Base-by-base conservation (phyloP, 2,797 vertebrate genomes). In the Chelon auratus region DNA sequence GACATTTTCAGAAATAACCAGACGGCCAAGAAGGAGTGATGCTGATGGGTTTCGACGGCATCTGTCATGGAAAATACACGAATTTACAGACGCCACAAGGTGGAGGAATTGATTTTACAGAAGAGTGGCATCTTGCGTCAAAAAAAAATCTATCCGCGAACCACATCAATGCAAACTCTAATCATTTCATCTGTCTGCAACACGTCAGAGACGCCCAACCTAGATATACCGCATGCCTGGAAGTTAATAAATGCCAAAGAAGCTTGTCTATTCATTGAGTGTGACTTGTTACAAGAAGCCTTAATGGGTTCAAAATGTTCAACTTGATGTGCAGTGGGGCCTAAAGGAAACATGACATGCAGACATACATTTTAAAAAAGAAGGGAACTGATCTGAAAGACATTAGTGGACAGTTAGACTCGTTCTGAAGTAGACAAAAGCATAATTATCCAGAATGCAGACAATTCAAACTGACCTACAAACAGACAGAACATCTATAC, bases 1-100 rank as follows among this genome's bases (percentile, higher is more conserved):
- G 72, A 9, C 52, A 52, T 51, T 64, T 56, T 47, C 39, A 33
- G 17, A 57, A 71, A 62, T 39, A 62, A 30, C 26, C 47, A 57
- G 22, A 12, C 24, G 56, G 18, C 13, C 9, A 39, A 62, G 17
- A 36, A 26, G 24, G 15, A 36, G 7, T 3, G 10, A 45, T 47
- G 42, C 10, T 13, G 17, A 48, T 15, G 11, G 9, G 6, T 54
- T 70, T 22, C 37, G 43, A 60, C n/a, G 33, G 22, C n/a, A 12
- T 65, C 22, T 62, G 26, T 51, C 20, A 42, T 10, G 14, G 22
- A 1, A 71, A 64, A 47, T 45, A 42, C 11, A 10, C 51, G 13
- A 14, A 14, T 59, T 13, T 12, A 53, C 53, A 39, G 14, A 33
- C 66, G 18, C 22, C 1, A 14, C 24, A 1, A 39, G 15, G 24